Percentiles rank a stretch among this genome's conserved stretches.
These are phyloP conservation scores for Galago senegalensis DNA, from an alignment of 2,797 vertebrate genomes.

Conservation along the genomic window DNA sequence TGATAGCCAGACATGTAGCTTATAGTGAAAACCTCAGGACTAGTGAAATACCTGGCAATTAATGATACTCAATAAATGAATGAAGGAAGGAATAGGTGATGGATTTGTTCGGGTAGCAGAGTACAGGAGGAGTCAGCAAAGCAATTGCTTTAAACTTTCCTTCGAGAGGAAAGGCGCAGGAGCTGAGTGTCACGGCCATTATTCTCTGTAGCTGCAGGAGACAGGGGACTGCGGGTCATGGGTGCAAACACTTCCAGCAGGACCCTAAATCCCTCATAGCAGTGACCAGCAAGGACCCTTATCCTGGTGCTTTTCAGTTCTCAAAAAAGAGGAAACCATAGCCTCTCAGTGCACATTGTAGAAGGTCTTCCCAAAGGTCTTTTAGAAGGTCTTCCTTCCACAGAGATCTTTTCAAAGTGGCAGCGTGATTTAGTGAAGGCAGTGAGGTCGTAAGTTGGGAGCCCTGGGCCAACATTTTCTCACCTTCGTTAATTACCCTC, in stretches of 20 bases:
- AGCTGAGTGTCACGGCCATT: not conserved
- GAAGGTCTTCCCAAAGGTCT: not conserved
- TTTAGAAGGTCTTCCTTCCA: not conserved
- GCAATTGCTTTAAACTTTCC: not conserved
- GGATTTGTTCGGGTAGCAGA: conserved; percentile 1
- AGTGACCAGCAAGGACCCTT: not conserved
- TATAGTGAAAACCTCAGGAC: not conserved
- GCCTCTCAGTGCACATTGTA: not conserved
- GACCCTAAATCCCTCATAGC: not conserved
- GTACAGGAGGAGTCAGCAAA: not conserved
- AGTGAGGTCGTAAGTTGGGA: not conserved
- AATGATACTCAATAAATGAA: not conserved
- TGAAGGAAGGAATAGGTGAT: not conserved
- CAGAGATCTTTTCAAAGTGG: not conserved
- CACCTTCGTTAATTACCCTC: conserved; percentile 35
- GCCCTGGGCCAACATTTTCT: not conserved
- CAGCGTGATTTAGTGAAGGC: not conserved
- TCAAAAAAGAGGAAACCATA: not conserved
- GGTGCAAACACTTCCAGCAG: not conserved
- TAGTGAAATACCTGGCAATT: not conserved
- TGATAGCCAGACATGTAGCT: not conserved
- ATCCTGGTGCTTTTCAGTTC: not conserved
- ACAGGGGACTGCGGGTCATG: not conserved
- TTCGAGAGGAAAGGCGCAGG: not conserved
- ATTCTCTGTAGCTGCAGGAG: not conserved